Evolutionary conservation across 2,888 invertebrate species (phyloP), one percentile per base, ranked within the genome.

Genomic region (Hymenopus coronatus): DNA sequence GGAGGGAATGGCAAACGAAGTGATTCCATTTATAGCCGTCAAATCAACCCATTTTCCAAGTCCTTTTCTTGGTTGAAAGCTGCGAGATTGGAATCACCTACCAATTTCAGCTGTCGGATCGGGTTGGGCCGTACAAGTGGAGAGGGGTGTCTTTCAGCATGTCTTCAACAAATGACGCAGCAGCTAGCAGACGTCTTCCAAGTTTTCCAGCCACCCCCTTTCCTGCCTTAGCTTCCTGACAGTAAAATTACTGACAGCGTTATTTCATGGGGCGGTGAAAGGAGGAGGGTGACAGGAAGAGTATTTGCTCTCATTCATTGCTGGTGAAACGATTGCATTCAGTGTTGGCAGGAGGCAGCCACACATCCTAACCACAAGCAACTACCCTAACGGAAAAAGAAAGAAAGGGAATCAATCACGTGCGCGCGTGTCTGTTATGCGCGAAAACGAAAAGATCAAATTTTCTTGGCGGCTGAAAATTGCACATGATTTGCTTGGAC

Each of bases 211-310:
- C 33, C 89, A 28, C 90, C 88, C 46, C 88, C 54, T 33, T 86
- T 82, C 88, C 85, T 40, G 83, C 83, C 90, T 46, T 27, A 20
- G 40, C 85, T 85, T 85, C 46, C 85, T 85, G 85, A 85, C 87
- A 89, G 83, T 25, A 89, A 1, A 95, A 95, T 92, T 95, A 95
- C 91, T 92, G 30, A 92, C 91, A 89, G 92, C 92, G 92, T 92
- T 92, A 90, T 91, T 91, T 88, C 89, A 89, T 89, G 89, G 30
- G 92, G 92, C 90, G 92, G 92, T 84, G 91, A 91, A 90, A 90
- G 90, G 84, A 92, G 92, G 25, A 83, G 83, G 40, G 83, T 27
- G 83, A 82, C 40, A 28, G 40, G 28, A 33, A n/a, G 83, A 86
- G 83, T 85, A 33, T 85, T 70, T 85, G 82, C 82, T 82, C 46